These are phyloP conservation scores for Orussus abietinus DNA, from an alignment of 1,140 invertebrate genomes.

Conservation along the genomic window DNA sequence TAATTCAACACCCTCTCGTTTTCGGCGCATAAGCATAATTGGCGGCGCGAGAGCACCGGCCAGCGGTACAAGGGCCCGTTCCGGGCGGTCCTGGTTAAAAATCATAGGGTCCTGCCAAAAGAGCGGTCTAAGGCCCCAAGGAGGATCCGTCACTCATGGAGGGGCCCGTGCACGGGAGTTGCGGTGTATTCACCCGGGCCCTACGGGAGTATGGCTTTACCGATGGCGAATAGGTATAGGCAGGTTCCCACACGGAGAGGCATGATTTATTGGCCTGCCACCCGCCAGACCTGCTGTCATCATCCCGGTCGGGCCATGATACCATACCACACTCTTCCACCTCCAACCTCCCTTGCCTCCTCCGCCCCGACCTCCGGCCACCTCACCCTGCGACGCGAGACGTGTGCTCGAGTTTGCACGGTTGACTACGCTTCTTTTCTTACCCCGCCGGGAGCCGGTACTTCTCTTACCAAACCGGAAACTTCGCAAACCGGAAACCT, in stretches of 20 bases:
- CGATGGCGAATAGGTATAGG: slow-evolving; percentile 14
- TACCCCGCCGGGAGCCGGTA: not conserved
- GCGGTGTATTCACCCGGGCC: slow-evolving; percentile 6
- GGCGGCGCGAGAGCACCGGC: no score
- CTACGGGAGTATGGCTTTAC: not conserved
- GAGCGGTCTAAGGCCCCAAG: no score
- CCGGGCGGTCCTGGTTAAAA: no score
- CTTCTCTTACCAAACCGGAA: not conserved
- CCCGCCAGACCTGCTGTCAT: slow-evolving; percentile 43
- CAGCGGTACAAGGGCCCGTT: no score
- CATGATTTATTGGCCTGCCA: slow-evolving; percentile 49
- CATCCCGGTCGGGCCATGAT: slow-evolving; percentile 24
- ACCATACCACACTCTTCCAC: slow-evolving; percentile 6
- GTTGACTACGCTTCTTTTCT: not conserved
- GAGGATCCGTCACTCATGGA: no score
- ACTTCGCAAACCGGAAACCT: no score
- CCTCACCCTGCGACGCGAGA: no score
- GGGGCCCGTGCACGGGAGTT: not conserved
- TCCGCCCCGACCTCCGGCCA: slow-evolving; percentile 23
- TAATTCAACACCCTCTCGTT: no score
- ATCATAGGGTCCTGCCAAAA: no score
- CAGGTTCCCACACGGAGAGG: slow-evolving; percentile 37
- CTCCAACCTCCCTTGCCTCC: slow-evolving; percentile 2
- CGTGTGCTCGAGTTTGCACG: no score
- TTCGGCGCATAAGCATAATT: no score